Evolutionary conservation across 2,888 invertebrate species (phyloP), one percentile per base, ranked within the genome.

Genomic region (Troilus luridus): DNA sequence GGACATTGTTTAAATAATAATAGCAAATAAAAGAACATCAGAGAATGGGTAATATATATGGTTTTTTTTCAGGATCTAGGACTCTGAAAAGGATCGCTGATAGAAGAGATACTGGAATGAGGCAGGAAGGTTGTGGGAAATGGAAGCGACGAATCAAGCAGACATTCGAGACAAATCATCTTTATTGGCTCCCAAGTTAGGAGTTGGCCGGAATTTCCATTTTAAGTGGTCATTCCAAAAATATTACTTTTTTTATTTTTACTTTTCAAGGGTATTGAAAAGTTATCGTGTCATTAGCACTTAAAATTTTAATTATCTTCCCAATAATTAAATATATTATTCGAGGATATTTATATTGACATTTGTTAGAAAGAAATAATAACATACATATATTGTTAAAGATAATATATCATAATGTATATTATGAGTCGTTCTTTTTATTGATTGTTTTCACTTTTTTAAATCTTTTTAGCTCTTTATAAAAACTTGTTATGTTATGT

Each of bases 61-160:
- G n/a, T 21, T 5, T 60, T 67, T 67, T 67, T n/a, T 17, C 27
- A 27, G 27, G 8, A n/a, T 24, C 24, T 12, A 67, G 67, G 6
- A 24, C 24, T 9, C 1, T 17, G 17, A 41, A 14, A 72, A 27
- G 72, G 6, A 27, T 72, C 7, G 72, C 5, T 27, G 27, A n/a
- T n/a, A n/a, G 17, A 27, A 72, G 6, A 27, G 72, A 72, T 72
- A 27, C 72, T 27, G 72, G 27, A 72, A 72, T 72, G 14, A 27
- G 72, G 41, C 72, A 27, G 72, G 27, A 27, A n/a, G n/a, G 72
- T 17, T n/a, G 85, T 56, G 56, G 85, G n/a, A 56, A 81, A 81
- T 81, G 81, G 81, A 81, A 81, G 54, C 41, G 54, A 81, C 54
- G 41, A 54, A 81, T 54, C 81, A 81, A 85, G 85, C n/a, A 85